Conservation (phyloP, 2,113 vertebrate species). For the Nestor notabilis region DNA sequence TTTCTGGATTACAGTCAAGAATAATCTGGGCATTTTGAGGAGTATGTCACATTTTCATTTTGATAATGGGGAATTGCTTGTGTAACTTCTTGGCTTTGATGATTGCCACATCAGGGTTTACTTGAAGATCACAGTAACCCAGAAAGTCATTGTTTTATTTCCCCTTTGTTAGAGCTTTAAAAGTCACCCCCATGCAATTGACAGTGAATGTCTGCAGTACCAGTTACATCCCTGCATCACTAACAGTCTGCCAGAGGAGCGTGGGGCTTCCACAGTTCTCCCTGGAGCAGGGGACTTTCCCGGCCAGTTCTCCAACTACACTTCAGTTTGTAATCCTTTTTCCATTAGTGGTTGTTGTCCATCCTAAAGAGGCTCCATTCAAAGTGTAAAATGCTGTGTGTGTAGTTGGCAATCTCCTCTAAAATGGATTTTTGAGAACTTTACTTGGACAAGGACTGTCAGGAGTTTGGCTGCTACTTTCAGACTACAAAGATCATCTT, state of each 20-base stretch:
- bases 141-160: constrained; percentile 32
- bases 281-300: not conserved
- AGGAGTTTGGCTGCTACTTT: not conserved
- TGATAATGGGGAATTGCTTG: constrained; percentile 11
- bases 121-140: constrained; percentile 25
- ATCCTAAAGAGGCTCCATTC: not conserved
- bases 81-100: constrained; percentile 25
- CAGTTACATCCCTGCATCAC: not conserved
- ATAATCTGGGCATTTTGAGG: constrained; percentile 17
- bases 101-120: not conserved
- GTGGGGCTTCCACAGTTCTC: not conserved
- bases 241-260: not conserved
- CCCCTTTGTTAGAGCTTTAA: not conserved
- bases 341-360: not conserved
- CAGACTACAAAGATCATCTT: not conserved
- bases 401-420: not conserved
- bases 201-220: not conserved
- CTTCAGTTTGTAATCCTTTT: not conserved
- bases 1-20: constrained; percentile 48
- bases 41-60: not conserved
- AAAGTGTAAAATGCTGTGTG: not conserved
- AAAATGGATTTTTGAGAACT: not conserved
- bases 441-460: not conserved
- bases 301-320: not conserved
- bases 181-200: not conserved